These are phyloP conservation scores for Rhipidura dahli DNA, from an alignment of 2,113 vertebrate species.

Conservation along the genomic window DNA sequence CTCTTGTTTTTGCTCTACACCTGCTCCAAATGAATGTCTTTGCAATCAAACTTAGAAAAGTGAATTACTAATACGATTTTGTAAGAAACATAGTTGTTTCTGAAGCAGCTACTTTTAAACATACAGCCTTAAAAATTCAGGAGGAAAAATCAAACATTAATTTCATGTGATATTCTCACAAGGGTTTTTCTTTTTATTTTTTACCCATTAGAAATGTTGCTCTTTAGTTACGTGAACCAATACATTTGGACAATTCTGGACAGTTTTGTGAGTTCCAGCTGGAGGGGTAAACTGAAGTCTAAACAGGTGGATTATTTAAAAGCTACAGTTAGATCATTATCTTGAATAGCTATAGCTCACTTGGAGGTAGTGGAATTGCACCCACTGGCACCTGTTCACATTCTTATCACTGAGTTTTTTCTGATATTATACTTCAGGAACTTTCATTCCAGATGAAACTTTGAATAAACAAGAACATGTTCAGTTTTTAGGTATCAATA, in stretches of 20 bases:
- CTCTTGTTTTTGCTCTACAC: conserved; percentile 12
- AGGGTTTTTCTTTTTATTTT: not conserved
- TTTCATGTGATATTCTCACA: not conserved
- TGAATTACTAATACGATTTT: not conserved
- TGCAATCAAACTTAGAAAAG: not conserved
- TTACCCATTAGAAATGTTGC: not conserved
- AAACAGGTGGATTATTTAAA: not conserved
- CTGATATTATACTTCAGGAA: not conserved
- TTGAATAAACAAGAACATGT: not conserved
- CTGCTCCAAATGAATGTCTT: not conserved
- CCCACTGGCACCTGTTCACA: not conserved
- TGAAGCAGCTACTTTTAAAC: not conserved
- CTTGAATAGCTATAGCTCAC: not conserved
- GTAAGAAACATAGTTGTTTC: not conserved
- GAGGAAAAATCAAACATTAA: not conserved
- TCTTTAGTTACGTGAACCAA: not conserved
- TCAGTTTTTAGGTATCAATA: not conserved
- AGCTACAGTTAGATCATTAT: not conserved
- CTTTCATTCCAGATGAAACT: not conserved
- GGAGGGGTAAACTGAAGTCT: not conserved
- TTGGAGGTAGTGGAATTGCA: not conserved
- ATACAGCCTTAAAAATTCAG: not conserved
- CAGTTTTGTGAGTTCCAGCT: not conserved
- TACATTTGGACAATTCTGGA: not conserved
- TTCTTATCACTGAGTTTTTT: not conserved